Percentiles rank a stretch among this genome's conserved stretches.
These are phyloP conservation scores for Sporophila hypoxantha DNA, from an alignment of 2,113 vertebrate genomes.

Conservation along the genomic window DNA sequence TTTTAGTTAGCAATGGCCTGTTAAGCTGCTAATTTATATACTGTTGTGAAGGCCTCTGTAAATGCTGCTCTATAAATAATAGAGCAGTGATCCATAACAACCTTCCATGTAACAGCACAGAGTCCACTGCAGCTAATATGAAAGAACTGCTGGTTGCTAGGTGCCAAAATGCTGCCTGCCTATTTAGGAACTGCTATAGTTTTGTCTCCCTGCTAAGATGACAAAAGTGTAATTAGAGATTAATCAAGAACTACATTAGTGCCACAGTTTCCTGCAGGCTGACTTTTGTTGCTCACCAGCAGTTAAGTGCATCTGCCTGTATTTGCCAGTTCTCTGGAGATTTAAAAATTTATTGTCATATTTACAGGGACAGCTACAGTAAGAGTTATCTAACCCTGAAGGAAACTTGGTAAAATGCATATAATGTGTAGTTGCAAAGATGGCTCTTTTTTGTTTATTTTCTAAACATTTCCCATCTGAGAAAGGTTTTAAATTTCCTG, in stretches of 20 bases:
- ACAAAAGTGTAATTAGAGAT: conserved; percentile 91
- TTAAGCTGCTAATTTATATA: conserved; percentile 83
- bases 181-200: conserved; percentile 84
- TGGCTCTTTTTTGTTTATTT: conserved; percentile 16
- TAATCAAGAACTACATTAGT: conserved; percentile 87
- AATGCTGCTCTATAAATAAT: conserved; percentile 80
- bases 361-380: conserved; percentile 65
- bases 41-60: conserved; percentile 76
- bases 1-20: conserved; percentile 72
- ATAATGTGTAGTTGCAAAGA: conserved; percentile 49
- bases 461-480: conserved; percentile 5
- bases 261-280: conserved; percentile 71
- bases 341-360: conserved; percentile 78
- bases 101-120: conserved; percentile 71
- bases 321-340: conserved; percentile 75
- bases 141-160: conserved; percentile 80
- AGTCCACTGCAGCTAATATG: conserved; percentile 73
- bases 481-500: conserved; percentile 21
- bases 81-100: conserved; percentile 82
- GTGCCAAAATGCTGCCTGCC: conserved; percentile 80
- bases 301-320: conserved; percentile 77
- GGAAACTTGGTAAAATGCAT: conserved; percentile 61
- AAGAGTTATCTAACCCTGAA: conserved; percentile 62
- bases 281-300: conserved; percentile 76
- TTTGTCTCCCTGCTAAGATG: conserved; percentile 85